phyloP scores from a whole-genome alignment of 2,888 invertebrate species.

The Chrysopilus asiliformis region DNA sequence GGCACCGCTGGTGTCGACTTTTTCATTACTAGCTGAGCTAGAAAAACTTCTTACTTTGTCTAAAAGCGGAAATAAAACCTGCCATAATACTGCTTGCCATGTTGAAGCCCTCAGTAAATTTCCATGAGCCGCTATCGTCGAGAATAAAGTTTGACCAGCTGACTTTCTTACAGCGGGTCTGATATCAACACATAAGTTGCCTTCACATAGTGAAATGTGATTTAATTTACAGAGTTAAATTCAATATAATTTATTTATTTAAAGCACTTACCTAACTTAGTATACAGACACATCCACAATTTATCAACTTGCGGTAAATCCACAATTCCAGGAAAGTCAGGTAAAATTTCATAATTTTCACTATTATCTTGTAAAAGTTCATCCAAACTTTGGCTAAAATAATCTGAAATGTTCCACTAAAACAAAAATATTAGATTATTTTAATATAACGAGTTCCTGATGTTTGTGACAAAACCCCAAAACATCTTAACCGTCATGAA shows the following conservation, averaged over 20 bases:
- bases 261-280: constrained; percentile 45
- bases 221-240: constrained; percentile 1
- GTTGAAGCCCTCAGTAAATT: constrained; percentile 72
- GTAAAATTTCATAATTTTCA: constrained; percentile 61
- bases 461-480: too few relatives aligned
- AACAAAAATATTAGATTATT: constrained; percentile 24
- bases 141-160: constrained; percentile 93
- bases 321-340: constrained; percentile 69
- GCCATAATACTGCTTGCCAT: constrained; percentile 91
- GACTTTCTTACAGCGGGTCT: constrained; percentile 95
- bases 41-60: constrained; percentile 71
- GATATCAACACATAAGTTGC: constrained; percentile 85
- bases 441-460: too few relatives aligned
- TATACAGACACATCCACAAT: constrained; percentile 92
- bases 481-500: too few relatives aligned
- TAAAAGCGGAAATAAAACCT: constrained; percentile 86
- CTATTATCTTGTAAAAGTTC: constrained; percentile 60
- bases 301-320: constrained; percentile 83
- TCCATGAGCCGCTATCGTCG: constrained; percentile 93
- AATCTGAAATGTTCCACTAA: constrained; percentile 98
- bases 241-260: constrained; percentile 2
- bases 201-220: constrained; percentile 27
- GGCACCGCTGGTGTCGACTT: constrained; percentile 79
- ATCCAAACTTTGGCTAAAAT: constrained; percentile 88
- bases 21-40: constrained; percentile 49